Percentiles rank a stretch among this genome's conserved stretches.
phyloP scores from a whole-genome alignment of 2,113 vertebrate genomes.

The Procavia capensis region DNA sequence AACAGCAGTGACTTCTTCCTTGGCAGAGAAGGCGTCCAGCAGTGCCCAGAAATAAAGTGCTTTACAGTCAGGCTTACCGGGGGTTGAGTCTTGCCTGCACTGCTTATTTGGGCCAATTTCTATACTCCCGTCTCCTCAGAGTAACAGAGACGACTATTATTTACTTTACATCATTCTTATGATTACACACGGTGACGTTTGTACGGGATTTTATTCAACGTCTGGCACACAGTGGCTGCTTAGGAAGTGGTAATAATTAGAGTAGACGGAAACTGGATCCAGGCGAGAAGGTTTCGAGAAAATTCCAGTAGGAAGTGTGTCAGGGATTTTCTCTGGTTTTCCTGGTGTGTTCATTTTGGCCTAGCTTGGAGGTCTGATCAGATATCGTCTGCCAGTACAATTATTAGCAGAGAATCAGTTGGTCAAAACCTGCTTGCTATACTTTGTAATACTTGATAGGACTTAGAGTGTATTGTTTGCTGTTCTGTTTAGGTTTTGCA shows the following conservation, averaged over 20 bases:
- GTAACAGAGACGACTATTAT: neutral
- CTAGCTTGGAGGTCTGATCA: neutral
- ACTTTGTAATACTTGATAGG: neutral
- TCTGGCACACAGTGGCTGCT: neutral
- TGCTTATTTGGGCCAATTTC: conserved; percentile 12
- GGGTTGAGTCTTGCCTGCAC: neutral
- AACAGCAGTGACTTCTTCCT: conserved; percentile 21
- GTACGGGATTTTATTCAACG: neutral
- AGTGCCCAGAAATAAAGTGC: neutral
- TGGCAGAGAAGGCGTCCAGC: neutral
- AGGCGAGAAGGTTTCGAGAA: neutral
- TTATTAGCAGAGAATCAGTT: conserved; percentile 4
- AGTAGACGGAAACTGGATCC: neutral
- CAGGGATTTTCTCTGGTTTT: neutral
- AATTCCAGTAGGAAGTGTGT: neutral
- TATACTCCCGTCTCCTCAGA: neutral
- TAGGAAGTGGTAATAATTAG: conserved; percentile 17
- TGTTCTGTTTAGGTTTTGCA: conserved; percentile 24
- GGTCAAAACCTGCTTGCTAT: conserved; percentile 30
- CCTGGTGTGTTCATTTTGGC: conserved; percentile 1
- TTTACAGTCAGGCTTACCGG: neutral
- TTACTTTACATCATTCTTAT: neutral
- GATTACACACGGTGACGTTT: neutral
- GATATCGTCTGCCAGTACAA: conserved; percentile 16
- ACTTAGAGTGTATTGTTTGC: conserved; percentile 17